These are phyloP conservation scores for Caenorhabditis macrosperma DNA, from an alignment of 2,888 invertebrate genomes.

Conservation along the genomic window DNA sequence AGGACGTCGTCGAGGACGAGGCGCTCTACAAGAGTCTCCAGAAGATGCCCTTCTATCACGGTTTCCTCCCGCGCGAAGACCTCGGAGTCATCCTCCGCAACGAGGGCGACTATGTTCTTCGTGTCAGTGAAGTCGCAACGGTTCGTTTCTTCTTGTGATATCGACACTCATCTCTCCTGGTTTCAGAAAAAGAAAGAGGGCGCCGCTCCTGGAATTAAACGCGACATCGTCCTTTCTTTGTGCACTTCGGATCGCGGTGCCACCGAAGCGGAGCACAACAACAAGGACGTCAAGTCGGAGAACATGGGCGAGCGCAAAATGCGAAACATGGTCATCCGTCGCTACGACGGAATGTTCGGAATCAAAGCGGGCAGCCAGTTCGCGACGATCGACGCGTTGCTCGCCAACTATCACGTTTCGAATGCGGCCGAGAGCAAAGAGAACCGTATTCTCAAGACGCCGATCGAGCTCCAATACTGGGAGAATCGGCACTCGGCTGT, in stretches of 20 bases:
- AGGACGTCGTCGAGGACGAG: conserved; percentile 43
- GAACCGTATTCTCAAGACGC: conserved; percentile 35
- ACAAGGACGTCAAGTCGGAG: conserved; percentile 19
- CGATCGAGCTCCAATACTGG: conserved; percentile 42
- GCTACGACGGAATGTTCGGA: conserved; percentile 27
- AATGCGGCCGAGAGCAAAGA: conserved; percentile 21
- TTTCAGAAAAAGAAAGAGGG: conserved; percentile 33
- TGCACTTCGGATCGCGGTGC: conserved; percentile 22
- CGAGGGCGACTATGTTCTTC: conserved; percentile 54
- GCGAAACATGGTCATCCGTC: conserved; percentile 54
- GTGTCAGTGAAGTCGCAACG: conserved; percentile 51
- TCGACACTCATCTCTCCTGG: not conserved
- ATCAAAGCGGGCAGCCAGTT: conserved; percentile 20
- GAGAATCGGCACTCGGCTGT: conserved; percentile 50
- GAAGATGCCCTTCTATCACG: conserved; percentile 52
- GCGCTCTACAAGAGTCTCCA: conserved; percentile 37
- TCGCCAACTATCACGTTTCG: conserved; percentile 22
- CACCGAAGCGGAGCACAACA: conserved; percentile 3
- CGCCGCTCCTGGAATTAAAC: conserved; percentile 18
- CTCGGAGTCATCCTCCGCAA: conserved; percentile 21
- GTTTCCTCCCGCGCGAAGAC: conserved; percentile 54
- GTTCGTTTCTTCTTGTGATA: not conserved
- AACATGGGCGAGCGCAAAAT: conserved; percentile 26
- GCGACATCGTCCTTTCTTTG: conserved; percentile 44
- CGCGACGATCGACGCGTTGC: conserved; percentile 25